Conservation (phyloP, 2,113 vertebrate species). For the Centropus bengalensis region DNA sequence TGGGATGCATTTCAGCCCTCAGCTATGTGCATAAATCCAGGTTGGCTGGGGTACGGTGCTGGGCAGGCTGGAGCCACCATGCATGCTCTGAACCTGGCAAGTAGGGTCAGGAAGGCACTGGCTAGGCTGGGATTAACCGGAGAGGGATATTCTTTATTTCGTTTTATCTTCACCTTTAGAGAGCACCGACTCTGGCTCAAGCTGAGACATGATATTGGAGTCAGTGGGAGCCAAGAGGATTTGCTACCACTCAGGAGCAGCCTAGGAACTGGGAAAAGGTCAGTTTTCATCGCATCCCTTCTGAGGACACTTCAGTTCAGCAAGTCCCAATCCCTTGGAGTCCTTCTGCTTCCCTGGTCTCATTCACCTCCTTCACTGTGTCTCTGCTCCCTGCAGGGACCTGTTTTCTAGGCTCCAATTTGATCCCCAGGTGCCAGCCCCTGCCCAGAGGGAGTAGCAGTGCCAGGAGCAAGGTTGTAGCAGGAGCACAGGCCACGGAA, state of each 20-base stretch:
- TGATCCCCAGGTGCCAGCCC: neutral
- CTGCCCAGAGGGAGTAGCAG: neutral
- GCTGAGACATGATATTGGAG: accelerated
- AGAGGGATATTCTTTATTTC: neutral
- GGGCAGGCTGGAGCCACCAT: slow-evolving; percentile 4
- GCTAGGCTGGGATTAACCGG: neutral
- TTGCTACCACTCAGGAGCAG: accelerated
- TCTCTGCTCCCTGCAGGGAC: accelerated
- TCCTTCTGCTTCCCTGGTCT: neutral
- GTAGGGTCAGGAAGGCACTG: neutral
- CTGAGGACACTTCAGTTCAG: neutral
- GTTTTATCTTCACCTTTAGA: neutral
- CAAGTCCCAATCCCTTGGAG: accelerated
- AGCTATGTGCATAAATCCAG: slow-evolving; percentile 10
- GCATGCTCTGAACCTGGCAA: neutral
- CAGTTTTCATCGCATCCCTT: neutral
- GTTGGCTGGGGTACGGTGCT: slow-evolving; percentile 45
- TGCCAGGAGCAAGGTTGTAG: neutral
- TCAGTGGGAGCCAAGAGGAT: neutral
- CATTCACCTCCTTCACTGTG: accelerated
- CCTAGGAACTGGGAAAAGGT: neutral
- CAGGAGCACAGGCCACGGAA: neutral
- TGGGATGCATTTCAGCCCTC: slow-evolving; percentile 35
- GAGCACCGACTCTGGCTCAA: neutral
- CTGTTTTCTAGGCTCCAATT: neutral